Evolutionary conservation across 1,140 invertebrate genomes (phyloP).

Genomic region (Bombus terrestris): DNA sequence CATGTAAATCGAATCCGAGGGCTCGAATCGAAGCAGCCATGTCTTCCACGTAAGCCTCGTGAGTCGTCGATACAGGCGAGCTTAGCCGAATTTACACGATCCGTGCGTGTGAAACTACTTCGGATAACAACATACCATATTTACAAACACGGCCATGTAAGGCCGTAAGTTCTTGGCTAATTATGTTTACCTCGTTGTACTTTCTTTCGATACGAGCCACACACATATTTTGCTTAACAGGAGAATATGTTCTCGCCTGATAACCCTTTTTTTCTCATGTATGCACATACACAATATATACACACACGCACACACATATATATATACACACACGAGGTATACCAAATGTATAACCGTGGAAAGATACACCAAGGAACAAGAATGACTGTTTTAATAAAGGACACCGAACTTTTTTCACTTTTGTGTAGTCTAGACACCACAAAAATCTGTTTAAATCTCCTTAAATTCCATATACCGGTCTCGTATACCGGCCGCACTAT

Average conservation of each 20-base stretch:
- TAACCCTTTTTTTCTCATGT: not conserved
- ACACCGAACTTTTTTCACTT: constrained; percentile 20
- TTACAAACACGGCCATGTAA: constrained; percentile 80
- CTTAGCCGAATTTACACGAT: constrained; percentile 72
- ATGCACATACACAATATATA: not conserved
- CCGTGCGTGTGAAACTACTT: constrained; percentile 41
- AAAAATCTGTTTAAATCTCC: not conserved
- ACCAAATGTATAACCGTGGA: not conserved
- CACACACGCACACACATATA: too few species aligned
- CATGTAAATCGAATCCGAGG: constrained; percentile 28
- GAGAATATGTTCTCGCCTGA: not conserved
- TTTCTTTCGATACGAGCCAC: constrained; percentile 31
- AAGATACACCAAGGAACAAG: constrained; percentile 12
- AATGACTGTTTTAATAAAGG: not conserved
- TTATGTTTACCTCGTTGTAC: constrained; percentile 60
- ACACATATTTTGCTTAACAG: not conserved
- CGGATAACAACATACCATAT: constrained; percentile 73
- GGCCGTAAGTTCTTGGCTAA: constrained; percentile 70
- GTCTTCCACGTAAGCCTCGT: constrained; percentile 68
- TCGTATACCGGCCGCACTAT: not conserved
- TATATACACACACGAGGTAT: not conserved
- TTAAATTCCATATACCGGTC: not conserved
- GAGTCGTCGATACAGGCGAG: constrained; percentile 69
- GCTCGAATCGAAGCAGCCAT: constrained; percentile 48
- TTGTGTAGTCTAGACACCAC: not conserved